Conservation (phyloP, 2,888 invertebrate species). For the Drepanosiphum platanoidis region DNA sequence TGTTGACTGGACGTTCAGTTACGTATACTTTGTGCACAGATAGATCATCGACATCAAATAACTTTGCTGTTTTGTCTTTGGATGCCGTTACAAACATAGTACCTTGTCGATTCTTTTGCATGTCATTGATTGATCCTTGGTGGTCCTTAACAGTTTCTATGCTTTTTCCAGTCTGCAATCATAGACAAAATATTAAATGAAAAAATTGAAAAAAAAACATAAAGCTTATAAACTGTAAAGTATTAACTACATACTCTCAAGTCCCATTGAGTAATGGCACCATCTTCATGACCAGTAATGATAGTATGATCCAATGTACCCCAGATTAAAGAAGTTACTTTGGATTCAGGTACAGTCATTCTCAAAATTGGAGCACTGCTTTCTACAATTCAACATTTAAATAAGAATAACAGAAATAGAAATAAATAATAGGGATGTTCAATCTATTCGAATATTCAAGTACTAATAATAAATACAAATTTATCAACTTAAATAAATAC, state of each 20-base stretch:
- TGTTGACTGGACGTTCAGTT: constrained; percentile 97
- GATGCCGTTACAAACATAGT: constrained; percentile 98
- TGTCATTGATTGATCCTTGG: constrained; percentile 88
- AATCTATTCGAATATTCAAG: too few species aligned
- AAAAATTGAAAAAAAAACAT: neutral
- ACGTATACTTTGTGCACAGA: constrained; percentile 93
- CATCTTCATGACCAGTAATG: constrained; percentile 94
- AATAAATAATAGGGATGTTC: neutral
- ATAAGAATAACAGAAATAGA: neutral
- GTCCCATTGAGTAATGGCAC: constrained; percentile 93
- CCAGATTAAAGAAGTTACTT: constrained; percentile 94
- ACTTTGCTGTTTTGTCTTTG: constrained; percentile 93
- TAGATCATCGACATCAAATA: constrained; percentile 90
- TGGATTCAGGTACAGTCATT: constrained; percentile 67
- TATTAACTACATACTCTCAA: constrained; percentile 75
- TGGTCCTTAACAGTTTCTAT: constrained; percentile 84
- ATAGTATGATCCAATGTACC: constrained; percentile 91
- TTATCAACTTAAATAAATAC: too few species aligned
- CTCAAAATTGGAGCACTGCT: constrained; percentile 57
- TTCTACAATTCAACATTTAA: constrained; percentile 38
- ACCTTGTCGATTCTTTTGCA: constrained; percentile 92
- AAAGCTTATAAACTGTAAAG: neutral
- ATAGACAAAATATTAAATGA: neutral
- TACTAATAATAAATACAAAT: too few species aligned
- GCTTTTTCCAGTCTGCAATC: constrained; percentile 80